Percentiles rank a stretch among this genome's conserved stretches.
phyloP scores from a whole-genome alignment of 2,888 invertebrate species.

The Drosophila parthenogenetica region DNA sequence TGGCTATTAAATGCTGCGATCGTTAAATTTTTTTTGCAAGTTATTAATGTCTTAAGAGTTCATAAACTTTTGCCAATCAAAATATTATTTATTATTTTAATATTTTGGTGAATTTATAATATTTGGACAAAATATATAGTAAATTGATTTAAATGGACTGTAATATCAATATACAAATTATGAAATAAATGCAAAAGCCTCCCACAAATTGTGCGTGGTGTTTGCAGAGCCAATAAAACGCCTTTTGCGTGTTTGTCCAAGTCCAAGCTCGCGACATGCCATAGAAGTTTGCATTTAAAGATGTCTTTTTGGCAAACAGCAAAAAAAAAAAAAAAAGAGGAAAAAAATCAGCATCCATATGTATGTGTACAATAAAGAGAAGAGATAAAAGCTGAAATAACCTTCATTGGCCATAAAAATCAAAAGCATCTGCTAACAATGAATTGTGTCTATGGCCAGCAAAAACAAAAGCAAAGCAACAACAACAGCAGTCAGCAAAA shows the following conservation, averaged over 20 bases:
- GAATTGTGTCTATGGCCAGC: slow-evolving; percentile 63
- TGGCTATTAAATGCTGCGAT: too few species aligned
- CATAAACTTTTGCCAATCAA: too few species aligned
- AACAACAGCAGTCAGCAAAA: slow-evolving; percentile 14
- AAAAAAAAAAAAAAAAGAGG: slow-evolving; percentile 5
- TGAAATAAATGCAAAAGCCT: slow-evolving; percentile 22
- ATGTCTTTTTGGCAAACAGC: slow-evolving; percentile 50
- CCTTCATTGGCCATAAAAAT: slow-evolving; percentile 78
- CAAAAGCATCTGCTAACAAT: slow-evolving; percentile 67
- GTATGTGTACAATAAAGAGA: slow-evolving; percentile 20
- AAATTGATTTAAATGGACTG: slow-evolving; percentile 52
- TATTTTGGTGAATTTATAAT: not conserved
- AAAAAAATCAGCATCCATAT: not conserved
- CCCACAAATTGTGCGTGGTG: slow-evolving; percentile 61
- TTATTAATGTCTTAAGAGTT: not conserved
- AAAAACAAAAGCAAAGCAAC: slow-evolving; percentile 41
- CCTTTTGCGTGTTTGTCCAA: slow-evolving; percentile 37
- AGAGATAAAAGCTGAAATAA: slow-evolving; percentile 68
- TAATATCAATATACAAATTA: not conserved
- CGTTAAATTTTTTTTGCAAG: not conserved
- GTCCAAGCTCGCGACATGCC: slow-evolving; percentile 7
- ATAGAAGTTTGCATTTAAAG: slow-evolving; percentile 35
- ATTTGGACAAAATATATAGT: slow-evolving; percentile 26
- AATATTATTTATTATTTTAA: slow-evolving; percentile 3
- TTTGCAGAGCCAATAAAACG: slow-evolving; percentile 32